phyloP scores from a whole-genome alignment of 2,888 invertebrate species.

The Rhagonycha lutea region DNA sequence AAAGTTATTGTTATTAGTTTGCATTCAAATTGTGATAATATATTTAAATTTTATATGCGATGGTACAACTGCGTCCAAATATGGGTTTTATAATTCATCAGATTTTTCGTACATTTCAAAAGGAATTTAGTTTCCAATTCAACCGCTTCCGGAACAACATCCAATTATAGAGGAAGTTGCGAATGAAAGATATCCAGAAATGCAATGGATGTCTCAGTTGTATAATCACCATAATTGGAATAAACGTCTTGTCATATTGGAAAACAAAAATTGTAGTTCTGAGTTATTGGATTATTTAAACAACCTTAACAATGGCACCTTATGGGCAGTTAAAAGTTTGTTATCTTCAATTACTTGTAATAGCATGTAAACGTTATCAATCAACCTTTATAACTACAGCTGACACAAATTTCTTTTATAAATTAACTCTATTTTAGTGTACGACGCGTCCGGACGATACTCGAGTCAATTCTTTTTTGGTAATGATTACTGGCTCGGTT shows the following conservation, averaged over 20 bases:
- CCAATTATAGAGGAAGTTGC: conserved; percentile 35
- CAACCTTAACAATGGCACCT: conserved; percentile 63
- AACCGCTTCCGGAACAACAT: conserved; percentile 35
- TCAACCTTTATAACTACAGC: neutral
- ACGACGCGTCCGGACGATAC: conserved; percentile 81
- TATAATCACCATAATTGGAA: conserved; percentile 69
- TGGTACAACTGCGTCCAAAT: conserved; percentile 37
- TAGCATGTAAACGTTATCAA: neutral
- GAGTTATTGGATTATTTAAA: conserved; percentile 63
- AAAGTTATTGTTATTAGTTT: conserved; percentile 17
- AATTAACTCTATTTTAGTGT: conserved; percentile 68
- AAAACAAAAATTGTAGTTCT: conserved; percentile 54
- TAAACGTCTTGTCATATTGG: conserved; percentile 35
- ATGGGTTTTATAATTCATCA: conserved; percentile 49
- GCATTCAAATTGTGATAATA: conserved; percentile 29
- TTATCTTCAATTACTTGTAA: conserved; percentile 38
- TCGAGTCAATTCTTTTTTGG: conserved; percentile 77
- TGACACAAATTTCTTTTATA: neutral
- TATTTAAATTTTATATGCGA: conserved; percentile 24
- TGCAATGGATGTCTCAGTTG: conserved; percentile 68
- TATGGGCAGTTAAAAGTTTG: conserved; percentile 83
- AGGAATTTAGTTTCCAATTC: conserved; percentile 51
- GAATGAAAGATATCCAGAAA: conserved; percentile 51
- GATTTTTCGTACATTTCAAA: conserved; percentile 53
- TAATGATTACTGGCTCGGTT: conserved; percentile 82